phyloP scores from a whole-genome alignment of 2,113 vertebrate species.

The Boleophthalmus pectinirostris region DNA sequence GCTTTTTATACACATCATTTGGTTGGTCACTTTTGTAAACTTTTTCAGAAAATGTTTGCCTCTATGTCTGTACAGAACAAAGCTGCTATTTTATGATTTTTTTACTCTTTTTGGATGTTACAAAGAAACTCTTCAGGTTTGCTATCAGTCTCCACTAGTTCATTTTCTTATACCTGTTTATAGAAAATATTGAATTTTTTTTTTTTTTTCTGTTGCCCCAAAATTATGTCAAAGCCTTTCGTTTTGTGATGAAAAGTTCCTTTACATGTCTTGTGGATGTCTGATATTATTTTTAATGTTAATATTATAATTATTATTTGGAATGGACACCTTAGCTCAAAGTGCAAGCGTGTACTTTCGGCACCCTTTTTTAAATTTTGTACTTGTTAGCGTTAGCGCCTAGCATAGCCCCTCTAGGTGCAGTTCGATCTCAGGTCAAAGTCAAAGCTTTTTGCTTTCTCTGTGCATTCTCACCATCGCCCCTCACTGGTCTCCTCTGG shows the following conservation, averaged over 20 bases:
- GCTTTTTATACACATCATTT: conserved; percentile 91
- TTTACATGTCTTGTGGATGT: conserved; percentile 65
- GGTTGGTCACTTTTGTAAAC: conserved; percentile 93
- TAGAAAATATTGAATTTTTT: conserved; percentile 45
- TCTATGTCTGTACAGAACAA: conserved; percentile 98
- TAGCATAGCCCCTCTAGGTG: conserved; percentile 67
- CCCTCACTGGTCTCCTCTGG: conserved; percentile 29
- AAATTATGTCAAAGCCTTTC: conserved; percentile 87
- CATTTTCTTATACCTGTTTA: conserved; percentile 85
- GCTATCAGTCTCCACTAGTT: conserved; percentile 80
- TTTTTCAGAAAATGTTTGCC: conserved; percentile 96
- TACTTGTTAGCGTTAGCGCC: conserved; percentile 71
- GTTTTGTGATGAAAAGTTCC: conserved; percentile 76
- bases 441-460: conserved; percentile 73
- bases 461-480: conserved; percentile 62
- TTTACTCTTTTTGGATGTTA: conserved; percentile 90
- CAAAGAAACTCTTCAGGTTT: conserved; percentile 89
- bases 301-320: conserved; percentile 64
- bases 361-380: conserved; percentile 55
- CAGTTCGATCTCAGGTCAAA: conserved; percentile 91
- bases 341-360: conserved; percentile 69
- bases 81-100: conserved; percentile 96
- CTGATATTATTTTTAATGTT: conserved; percentile 71
- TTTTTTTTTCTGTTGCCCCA: conserved; percentile 58
- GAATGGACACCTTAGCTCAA: conserved; percentile 73